A percentile compares a stretch with the other conserved stretches of the same genome.
Conservation (phyloP, 2,888 invertebrate species). For the Euspilapteryx auroguttella region DNA sequence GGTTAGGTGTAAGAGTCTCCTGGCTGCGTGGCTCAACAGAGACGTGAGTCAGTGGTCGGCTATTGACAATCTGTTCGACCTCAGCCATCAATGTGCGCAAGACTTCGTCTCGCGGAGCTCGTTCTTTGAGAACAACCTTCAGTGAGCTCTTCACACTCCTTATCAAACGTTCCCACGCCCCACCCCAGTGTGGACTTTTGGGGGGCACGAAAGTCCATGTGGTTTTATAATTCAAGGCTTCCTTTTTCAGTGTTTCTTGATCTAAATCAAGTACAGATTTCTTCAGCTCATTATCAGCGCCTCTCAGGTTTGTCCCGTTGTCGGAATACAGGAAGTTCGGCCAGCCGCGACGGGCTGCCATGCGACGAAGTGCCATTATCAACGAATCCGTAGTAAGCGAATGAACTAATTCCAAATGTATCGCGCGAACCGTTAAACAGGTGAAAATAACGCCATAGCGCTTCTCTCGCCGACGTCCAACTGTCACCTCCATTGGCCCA, state of each 20-base stretch:
- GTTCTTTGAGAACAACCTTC: slow-evolving; percentile 9
- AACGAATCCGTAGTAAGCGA: too few relatives aligned
- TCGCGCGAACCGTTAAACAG: slow-evolving; percentile 5
- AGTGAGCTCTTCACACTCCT: slow-evolving; percentile 9
- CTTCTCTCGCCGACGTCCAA: slow-evolving; percentile 3
- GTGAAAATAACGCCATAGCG: slow-evolving; percentile 5
- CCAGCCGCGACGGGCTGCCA: too few relatives aligned
- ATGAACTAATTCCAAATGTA: too few relatives aligned
- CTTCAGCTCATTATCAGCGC: too few relatives aligned
- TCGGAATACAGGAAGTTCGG: too few relatives aligned
- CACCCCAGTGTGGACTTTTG: slow-evolving; percentile 9
- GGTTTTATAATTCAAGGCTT: slow-evolving; percentile 3
- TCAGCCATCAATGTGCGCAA: slow-evolving; percentile 3
- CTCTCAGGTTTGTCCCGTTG: too few relatives aligned
- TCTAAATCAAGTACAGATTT: slow-evolving; percentile 1
- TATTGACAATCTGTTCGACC: too few relatives aligned
- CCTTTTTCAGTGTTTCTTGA: slow-evolving; percentile 1
- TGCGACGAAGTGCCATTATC: too few relatives aligned
- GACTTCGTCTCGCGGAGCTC: slow-evolving; percentile 8
- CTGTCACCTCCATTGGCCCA: slow-evolving; percentile 4
- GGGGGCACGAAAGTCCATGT: slow-evolving; percentile 10
- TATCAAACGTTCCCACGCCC: slow-evolving; percentile 11
- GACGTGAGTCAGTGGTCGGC: slow-evolving; percentile 12
- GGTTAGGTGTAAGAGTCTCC: too few relatives aligned
- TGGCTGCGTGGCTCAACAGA: slow-evolving; percentile 10